Base-by-base conservation (phyloP, 2,888 invertebrate genomes). In the Saturnia pavonia region DNA sequence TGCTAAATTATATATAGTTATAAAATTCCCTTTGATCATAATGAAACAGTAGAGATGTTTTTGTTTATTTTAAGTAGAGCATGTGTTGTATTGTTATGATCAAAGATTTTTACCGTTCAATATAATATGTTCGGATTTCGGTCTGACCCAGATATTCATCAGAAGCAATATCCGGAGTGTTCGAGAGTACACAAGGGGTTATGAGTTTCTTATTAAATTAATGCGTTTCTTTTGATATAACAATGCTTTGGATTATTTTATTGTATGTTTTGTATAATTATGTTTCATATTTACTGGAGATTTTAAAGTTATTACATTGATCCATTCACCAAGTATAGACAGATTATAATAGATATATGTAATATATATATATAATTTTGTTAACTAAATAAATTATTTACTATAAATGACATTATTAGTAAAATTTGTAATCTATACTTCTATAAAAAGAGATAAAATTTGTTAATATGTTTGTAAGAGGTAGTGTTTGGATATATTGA, bases 141-240 rank as follows among this genome's bases (percentile, higher is more conserved):
- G 40, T 54, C 57, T n/a, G 25, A 66, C 67, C 71, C 69, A 68
- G 69, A 71, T 77, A 40, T 69, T 68, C 51, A 74, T 71, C 72
- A 74, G 74, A 75, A 72, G 70, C 73, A 77, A 77, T 77, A 80
- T 76, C 73, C 75, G 73, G 65, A 57, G 25, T 60, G 48, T 75
- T 74, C 66, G 66, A 74, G 73, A 73, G 71, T 73, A 76, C 71
- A 70, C 74, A 73, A 72, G 69, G 69, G 54, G 57, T 40, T 74
- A 74, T 74, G 72, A 74, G 69, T 74, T 75, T 74, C 72, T 80
- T 78, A 78, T 79, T 77, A 74, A 76, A 76, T 77, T 74, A 78
- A 80, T 74, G 74, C 69, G 73, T 51, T 72, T 69, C 72, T 74
- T 77, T 68, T 70, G 68, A 40, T 60, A n/a, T 40, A 54, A 60